These are phyloP conservation scores for Erethizon dorsatum DNA, from an alignment of 2,797 vertebrate genomes.

Conservation along the genomic window DNA sequence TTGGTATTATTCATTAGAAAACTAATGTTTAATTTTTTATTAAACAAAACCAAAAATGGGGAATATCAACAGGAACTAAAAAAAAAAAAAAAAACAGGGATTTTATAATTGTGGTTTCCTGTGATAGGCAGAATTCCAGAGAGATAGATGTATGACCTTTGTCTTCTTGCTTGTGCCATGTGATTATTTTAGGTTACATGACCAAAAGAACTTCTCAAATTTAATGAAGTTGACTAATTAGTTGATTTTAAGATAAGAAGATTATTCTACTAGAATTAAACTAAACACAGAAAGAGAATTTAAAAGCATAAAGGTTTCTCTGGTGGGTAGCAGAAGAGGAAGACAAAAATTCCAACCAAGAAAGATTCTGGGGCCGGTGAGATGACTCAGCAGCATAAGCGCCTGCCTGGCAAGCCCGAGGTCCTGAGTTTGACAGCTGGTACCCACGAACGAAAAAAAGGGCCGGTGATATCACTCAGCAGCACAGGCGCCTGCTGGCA, in stretches of 20 bases:
- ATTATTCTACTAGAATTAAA: not conserved
- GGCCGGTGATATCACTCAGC: no score
- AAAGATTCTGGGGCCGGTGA: no score
- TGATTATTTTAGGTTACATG: not conserved
- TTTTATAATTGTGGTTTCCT: not conserved
- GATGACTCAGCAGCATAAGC: no score
- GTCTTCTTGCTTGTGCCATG: not conserved
- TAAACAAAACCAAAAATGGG: not conserved
- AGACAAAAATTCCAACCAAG: not conserved
- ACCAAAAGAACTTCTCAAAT: not conserved
- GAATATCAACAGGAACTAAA: not conserved
- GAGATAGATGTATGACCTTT: not conserved
- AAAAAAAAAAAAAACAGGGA: not conserved
- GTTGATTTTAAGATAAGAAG: not conserved
- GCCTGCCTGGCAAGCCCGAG: no score
- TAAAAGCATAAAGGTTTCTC: not conserved
- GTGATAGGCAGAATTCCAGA: not conserved
- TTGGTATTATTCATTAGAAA: not conserved
- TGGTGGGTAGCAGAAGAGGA: not conserved
- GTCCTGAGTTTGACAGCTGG: no score
- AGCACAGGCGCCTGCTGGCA: no score
- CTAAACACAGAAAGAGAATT: not conserved
- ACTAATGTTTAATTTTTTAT: not conserved
- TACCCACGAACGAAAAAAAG: no score
- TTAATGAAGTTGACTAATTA: not conserved